phyloP scores from a whole-genome alignment of 2,888 invertebrate species.

The Synanthedon formicaeformis region DNA sequence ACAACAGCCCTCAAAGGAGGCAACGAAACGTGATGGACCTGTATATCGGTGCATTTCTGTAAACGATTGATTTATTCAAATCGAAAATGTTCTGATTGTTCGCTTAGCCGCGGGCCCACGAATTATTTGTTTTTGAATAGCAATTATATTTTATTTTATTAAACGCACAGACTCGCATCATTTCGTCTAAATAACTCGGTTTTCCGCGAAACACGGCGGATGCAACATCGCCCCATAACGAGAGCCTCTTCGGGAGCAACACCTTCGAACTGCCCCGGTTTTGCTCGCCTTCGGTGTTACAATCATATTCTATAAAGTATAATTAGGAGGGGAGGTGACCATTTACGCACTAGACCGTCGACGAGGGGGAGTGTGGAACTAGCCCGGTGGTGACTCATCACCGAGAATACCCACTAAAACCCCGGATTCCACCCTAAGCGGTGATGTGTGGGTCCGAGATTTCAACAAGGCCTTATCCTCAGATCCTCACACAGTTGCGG shows the following conservation, averaged over 20 bases:
- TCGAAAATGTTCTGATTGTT: constrained; percentile 60
- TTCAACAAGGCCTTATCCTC: too few species aligned
- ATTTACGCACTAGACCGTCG: too few species aligned
- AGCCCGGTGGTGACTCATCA: too few species aligned
- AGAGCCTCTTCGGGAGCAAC: neutral
- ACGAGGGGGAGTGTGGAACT: too few species aligned
- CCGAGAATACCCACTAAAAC: neutral
- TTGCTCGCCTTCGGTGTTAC: neutral
- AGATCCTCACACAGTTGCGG: too few species aligned
- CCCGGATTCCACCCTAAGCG: too few species aligned
- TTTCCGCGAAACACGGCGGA: constrained; percentile 61
- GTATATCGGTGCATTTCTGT: constrained; percentile 52
- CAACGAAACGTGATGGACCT: neutral
- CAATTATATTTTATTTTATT: constrained; percentile 70
- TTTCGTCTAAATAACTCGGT: constrained; percentile 39
- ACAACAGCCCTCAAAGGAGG: too few species aligned
- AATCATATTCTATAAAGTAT: neutral
- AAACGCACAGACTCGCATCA: constrained; percentile 49
- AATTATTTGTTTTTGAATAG: constrained; percentile 69
- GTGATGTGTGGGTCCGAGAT: too few species aligned
- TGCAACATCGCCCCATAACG: constrained; percentile 8
- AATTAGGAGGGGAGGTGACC: too few species aligned
- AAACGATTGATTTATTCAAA: constrained; percentile 69
- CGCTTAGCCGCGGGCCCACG: constrained; percentile 48
- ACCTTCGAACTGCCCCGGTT: neutral